Conservation (phyloP, 2,797 vertebrate species). For the Melanotaenia pygmaea region DNA sequence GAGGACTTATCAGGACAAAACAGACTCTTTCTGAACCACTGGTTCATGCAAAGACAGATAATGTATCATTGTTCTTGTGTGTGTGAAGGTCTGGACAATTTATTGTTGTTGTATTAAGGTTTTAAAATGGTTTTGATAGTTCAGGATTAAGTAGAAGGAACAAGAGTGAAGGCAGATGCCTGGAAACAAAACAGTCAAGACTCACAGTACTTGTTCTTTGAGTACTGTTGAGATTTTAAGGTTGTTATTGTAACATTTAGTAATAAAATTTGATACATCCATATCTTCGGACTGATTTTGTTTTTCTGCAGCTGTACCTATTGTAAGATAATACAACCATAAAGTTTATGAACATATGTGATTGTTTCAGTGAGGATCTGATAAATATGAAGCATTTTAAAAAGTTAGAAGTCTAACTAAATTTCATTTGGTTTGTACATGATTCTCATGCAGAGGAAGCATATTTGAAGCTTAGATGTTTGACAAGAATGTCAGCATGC, state of each 20-base stretch:
- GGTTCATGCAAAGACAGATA: constrained; percentile 1
- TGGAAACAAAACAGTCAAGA: too few species aligned
- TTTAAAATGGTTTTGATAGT: background rate
- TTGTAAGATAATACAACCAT: too few species aligned
- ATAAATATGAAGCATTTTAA: background rate
- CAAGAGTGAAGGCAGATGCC: background rate
- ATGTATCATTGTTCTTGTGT: constrained; percentile 2
- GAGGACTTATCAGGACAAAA: constrained; percentile 38
- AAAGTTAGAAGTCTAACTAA: background rate
- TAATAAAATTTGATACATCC: too few species aligned
- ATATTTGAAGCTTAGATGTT: too few species aligned
- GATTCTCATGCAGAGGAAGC: background rate
- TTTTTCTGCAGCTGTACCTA: too few species aligned
- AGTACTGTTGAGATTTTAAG: background rate
- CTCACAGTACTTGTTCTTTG: background rate
- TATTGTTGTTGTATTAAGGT: background rate
- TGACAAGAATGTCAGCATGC: too few species aligned
- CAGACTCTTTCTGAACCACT: background rate
- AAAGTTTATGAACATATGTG: background rate
- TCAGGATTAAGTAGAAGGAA: background rate
- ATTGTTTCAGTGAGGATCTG: background rate
- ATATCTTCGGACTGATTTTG: too few species aligned
- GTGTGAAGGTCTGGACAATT: too few species aligned
- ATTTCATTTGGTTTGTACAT: background rate
- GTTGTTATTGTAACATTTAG: background rate